Evolutionary conservation across 2,113 vertebrate genomes (phyloP), one percentile per base, ranked within the genome.

Genomic region (Talpa occidentalis): DNA sequence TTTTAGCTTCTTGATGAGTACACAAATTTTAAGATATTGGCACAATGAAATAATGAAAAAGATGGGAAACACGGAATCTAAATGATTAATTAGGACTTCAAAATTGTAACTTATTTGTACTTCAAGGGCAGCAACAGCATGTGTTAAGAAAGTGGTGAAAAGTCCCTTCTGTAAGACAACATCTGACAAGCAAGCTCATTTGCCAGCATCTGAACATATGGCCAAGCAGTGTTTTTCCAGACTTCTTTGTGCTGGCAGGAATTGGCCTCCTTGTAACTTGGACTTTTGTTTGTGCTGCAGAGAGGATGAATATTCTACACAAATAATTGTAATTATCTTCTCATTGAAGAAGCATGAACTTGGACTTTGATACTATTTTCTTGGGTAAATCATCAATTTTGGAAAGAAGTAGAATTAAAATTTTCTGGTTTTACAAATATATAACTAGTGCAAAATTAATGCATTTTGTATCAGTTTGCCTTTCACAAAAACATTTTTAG

Each of bases 131-230:
- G 64, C 76, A 70, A 67, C 47, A 94, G 82, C 59, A 28, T 90
- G 89, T 85, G 88, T 95, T 62, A 95, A 30, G 80, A 93, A 94
- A 95, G 37, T 49, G 78, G 79, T 88, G 84, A 88, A 85, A 97
- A 42, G 95, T 94, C 76, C 92, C 78, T 90, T 60, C 95, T 94
- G 82, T 94, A 91, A 95, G 96, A 90, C 94, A 95, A 70, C 91
- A 86, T 97, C 94, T 95, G 95, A 88, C 84, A 94, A 96, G 22
- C 14, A 85, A 88, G 92, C 91, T 95, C 59, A n/a, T 2, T 93
- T 83, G 95, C 95, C 93, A 96, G 90, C 87, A 77, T 79, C 94
- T 79, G 96, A 96, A 93, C 96, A 98, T 96, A 95, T 94, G 96
- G 94, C 92, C 44, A 79, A 90, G 59, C 82, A 88, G 56, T 88